phyloP scores from a whole-genome alignment of 2,888 invertebrate species.

The Linyphia triangularis region DNA sequence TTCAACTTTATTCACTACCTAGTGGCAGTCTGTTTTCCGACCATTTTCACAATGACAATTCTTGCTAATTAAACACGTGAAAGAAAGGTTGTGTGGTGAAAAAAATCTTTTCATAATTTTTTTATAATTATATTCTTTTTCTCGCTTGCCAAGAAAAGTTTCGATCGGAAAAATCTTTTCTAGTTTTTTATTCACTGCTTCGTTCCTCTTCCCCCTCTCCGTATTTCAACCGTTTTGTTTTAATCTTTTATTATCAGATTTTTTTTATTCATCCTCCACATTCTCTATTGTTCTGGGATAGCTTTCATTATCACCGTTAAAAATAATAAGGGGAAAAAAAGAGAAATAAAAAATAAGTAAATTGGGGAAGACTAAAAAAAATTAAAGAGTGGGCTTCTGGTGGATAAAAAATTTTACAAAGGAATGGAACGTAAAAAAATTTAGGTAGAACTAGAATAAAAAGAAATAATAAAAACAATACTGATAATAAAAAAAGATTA shows the following conservation, averaged over 20 bases:
- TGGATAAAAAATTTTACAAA: constrained; percentile 23
- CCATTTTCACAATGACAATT: constrained; percentile 75
- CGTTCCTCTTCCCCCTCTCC: neutral
- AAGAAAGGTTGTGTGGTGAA: constrained; percentile 24
- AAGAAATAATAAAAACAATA: constrained; percentile 42
- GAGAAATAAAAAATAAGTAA: constrained; percentile 30
- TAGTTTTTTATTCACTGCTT: constrained; percentile 19
- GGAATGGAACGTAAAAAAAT: constrained; percentile 25
- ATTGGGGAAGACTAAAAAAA: constrained; percentile 39
- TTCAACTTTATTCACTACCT: constrained; percentile 56
- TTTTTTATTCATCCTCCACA: constrained; percentile 21
- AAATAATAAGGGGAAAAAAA: constrained; percentile 65
- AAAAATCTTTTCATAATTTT: constrained; percentile 16
- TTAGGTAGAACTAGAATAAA: constrained; percentile 43
- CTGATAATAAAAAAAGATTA: constrained; percentile 67
- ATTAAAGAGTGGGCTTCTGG: constrained; percentile 8
- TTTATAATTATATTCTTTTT: constrained; percentile 42
- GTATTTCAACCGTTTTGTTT: constrained; percentile 48
- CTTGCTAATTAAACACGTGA: constrained; percentile 70
- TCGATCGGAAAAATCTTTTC: constrained; percentile 66
- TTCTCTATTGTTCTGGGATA: constrained; percentile 66
- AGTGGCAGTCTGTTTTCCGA: constrained; percentile 72
- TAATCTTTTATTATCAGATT: constrained; percentile 66
- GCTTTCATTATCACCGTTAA: constrained; percentile 74
- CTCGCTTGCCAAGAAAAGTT: constrained; percentile 44